Base-by-base conservation (phyloP, 2,888 invertebrate genomes). In the Stratiomys singularior region DNA sequence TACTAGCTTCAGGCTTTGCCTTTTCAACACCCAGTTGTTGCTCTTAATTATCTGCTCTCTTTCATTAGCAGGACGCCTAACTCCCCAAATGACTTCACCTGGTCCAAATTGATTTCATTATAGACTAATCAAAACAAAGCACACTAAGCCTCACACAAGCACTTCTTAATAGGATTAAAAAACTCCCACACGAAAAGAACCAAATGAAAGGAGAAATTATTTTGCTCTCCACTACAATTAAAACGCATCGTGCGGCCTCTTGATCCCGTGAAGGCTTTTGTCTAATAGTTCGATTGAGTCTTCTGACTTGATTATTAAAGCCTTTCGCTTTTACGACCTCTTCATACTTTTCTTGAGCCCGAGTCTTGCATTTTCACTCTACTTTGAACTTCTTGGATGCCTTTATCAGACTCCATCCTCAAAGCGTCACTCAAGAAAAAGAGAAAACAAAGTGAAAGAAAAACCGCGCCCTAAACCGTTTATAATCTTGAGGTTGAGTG, bases 401-500 rank as follows among this genome's bases (percentile, higher is more conserved):
- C n/a, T n/a, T 15, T 13, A 52, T 52, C 52, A 52, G 52, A 52
- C 4, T 3, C 4, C 4, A 52, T 52, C 7, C 52, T 52, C 52
- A 4, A n/a, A 52, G 52, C 52, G 15, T 13, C 52, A 52, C 37
- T 37, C 37, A 52, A 13, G 52, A 52, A 52, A 9, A 52, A 13
- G 15, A 18, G 18, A 52, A 60, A 60, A 11, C 9, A 46, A 69
- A 69, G 27, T 47, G 21, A 30, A 47, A 46, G 23, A 27, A 25
- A 69, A 23, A 15, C 64, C 27, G 64, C 27, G 18, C 64, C 64
- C 46, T 21, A 27, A 13, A 47, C 25, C 46, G 47, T 46, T 69
- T 47, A 46, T 69, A 47, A 69, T 69, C 69, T 69, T 46, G 47
- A 25, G 69, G 7, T 47, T 69, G 47, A 69, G 69, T 69, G 69